These are phyloP conservation scores for Trypoxylon attenuatum DNA, from an alignment of 2,888 invertebrate genomes.

Conservation along the genomic window DNA sequence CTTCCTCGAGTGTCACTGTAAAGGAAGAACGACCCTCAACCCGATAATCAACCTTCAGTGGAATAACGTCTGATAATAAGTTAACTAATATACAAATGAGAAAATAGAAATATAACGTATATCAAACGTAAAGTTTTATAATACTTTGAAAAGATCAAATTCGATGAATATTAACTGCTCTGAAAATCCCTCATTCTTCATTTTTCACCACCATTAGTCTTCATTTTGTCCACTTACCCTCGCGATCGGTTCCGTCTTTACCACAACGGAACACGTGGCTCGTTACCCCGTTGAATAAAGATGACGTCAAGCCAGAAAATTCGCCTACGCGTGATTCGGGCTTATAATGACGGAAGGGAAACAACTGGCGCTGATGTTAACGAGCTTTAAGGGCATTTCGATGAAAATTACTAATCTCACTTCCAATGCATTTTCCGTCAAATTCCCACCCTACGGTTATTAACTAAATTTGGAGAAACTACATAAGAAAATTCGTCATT, in stretches of 20 bases:
- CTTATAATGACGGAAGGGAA: constrained; percentile 1
- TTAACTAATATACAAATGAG: not conserved
- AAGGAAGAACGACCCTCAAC: not conserved
- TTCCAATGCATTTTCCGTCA: no score
- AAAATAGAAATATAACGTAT: no score
- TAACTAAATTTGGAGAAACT: no score
- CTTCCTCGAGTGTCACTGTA: not conserved
- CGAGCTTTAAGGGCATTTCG: no score
- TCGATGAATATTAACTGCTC: constrained; percentile 39
- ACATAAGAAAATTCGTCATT: no score
- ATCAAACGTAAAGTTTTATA: no score
- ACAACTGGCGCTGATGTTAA: not conserved
- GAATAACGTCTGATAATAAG: not conserved
- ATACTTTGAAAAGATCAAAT: constrained; percentile 14
- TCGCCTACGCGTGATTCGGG: constrained; percentile 9
- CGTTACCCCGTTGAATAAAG: constrained; percentile 43
- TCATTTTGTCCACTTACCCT: constrained; percentile 44
- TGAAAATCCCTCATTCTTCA: constrained; percentile 21
- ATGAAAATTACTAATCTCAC: no score
- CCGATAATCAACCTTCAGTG: constrained; percentile 2
- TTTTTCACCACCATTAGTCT: constrained; percentile 45
- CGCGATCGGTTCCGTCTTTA: constrained; percentile 40
- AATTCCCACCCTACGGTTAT: no score
- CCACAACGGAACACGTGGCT: constrained; percentile 35
- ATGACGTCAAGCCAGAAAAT: constrained; percentile 23